Evolutionary conservation across 2,888 invertebrate genomes (phyloP), one percentile per base, ranked within the genome.

Genomic region (Pollenia labialis): DNA sequence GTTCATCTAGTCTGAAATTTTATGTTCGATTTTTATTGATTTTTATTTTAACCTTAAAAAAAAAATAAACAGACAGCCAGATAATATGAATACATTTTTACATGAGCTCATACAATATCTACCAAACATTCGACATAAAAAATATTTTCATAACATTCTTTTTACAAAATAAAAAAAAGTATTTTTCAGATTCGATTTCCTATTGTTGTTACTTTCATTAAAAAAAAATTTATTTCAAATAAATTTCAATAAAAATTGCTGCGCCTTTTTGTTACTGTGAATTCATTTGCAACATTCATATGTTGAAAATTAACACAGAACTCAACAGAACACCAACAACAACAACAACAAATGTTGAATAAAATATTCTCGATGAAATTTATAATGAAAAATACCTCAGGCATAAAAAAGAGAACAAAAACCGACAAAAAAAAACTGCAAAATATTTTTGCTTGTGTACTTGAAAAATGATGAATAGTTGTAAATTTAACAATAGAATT

Each of bases 191-290:
- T 23, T n/a, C n/a, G 12, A 64, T 76, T 54, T 46, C 4, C 76
- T 44, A 46, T 54, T 44, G 9, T 52, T 52, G 64, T 54, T 56
- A 6, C 40, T 54, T 46, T 77, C 54, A 62, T 56, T 60, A 58
- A 77, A 11, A 32, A 32, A 32, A 52, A 83, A 85, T 75, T 80
- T 50, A 75, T 85, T 85, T 75, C 18, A 48, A 80, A 85, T 80
- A 75, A 85, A 66, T 81, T 76, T 76, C 50, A 81, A 76, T 76
- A 16, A 68, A 66, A 66, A 12, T 10, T 42, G 2, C 4, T 54
- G 10, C 6, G 2, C 6, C 10, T 6, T 23, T 32, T 71, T 40
- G n/a, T 48, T 74, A 32, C 12, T 40, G 18, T 12, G 54, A 23
- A 54, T 44, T 11, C 12, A 3, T 14, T 56, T 62, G 12, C n/a